phyloP scores from a whole-genome alignment of 2,888 invertebrate genomes.

The Cephus pygmeus region DNA sequence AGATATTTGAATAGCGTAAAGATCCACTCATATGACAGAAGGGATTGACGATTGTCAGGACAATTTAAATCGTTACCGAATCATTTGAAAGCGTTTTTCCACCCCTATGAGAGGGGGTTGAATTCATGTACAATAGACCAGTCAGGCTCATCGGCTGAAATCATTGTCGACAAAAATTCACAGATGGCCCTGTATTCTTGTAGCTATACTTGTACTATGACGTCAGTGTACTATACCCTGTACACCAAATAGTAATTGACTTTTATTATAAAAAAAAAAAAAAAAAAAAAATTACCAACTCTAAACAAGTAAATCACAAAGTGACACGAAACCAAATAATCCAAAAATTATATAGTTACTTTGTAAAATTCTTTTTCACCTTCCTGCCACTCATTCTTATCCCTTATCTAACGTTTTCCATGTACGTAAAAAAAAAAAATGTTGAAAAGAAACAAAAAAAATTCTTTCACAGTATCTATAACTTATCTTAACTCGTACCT shows the following conservation, averaged over 20 bases:
- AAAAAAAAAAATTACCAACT: background rate
- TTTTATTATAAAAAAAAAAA: slow-evolving; percentile 43
- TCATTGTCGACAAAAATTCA: slow-evolving; percentile 55
- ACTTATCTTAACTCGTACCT: background rate
- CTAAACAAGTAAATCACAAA: background rate
- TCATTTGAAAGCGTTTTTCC: slow-evolving; percentile 42
- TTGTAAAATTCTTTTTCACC: background rate
- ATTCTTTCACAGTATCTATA: background rate
- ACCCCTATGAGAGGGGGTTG: slow-evolving; percentile 20
- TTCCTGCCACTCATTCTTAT: background rate
- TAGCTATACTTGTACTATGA: background rate
- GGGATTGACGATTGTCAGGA: slow-evolving; percentile 5
- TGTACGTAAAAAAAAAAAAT: background rate
- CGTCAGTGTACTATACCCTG: background rate
- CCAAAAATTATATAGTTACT: no score
- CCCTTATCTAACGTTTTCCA: background rate
- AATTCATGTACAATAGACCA: slow-evolving; percentile 51
- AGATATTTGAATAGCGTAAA: background rate
- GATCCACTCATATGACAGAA: background rate
- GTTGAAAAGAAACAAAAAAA: background rate
- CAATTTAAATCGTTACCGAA: slow-evolving; percentile 48
- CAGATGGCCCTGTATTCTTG: slow-evolving; percentile 42
- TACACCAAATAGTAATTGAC: slow-evolving; percentile 50
- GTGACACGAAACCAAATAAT: no score
- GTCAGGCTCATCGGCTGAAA: slow-evolving; percentile 56